phyloP scores from a whole-genome alignment of 2,113 vertebrate genomes.

The Gopherus flavomarginatus region DNA sequence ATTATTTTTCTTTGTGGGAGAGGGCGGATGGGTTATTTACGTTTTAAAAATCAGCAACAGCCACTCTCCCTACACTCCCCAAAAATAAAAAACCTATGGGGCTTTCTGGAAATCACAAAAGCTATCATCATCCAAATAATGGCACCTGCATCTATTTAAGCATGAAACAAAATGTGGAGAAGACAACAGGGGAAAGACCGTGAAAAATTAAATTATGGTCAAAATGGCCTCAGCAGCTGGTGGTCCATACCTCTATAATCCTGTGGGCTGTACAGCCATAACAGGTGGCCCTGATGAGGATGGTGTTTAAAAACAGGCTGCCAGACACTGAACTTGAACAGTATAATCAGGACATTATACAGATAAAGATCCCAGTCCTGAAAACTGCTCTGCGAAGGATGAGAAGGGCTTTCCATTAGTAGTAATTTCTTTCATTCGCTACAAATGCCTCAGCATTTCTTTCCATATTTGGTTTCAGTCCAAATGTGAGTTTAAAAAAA shows the following conservation, averaged over 20 bases:
- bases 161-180: neutral
- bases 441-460: neutral
- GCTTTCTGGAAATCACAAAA: neutral
- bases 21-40: rapidly evolving
- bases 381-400: neutral
- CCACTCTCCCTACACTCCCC: neutral
- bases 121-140: neutral
- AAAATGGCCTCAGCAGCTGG: neutral
- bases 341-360: neutral
- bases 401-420: neutral
- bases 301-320: neutral
- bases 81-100: neutral
- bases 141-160: neutral
- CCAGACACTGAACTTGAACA: neutral
- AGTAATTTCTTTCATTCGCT: neutral
- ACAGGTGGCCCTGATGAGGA: neutral
- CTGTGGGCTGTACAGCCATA: neutral
- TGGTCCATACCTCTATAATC: neutral
- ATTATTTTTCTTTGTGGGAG: neutral
- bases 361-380: neutral
- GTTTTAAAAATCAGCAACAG: rapidly evolving
- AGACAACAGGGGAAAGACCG: neutral
- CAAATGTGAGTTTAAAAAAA: neutral
- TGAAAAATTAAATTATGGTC: neutral
- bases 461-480: neutral